These are phyloP conservation scores for Camponotus vicinus DNA, from an alignment of 1,140 invertebrate species.

Conservation along the genomic window DNA sequence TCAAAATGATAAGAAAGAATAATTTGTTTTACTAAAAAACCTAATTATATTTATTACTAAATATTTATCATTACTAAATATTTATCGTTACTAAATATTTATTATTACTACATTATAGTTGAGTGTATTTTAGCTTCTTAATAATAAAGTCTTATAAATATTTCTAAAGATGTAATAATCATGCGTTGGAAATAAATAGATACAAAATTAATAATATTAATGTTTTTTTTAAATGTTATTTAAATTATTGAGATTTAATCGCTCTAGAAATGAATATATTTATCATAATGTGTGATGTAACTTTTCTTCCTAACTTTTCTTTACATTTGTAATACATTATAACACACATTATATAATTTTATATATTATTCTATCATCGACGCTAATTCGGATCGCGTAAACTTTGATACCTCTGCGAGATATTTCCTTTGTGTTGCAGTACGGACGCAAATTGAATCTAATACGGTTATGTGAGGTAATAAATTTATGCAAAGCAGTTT, in stretches of 20 bases:
- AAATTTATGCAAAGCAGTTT: conserved; percentile 61
- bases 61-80: background rate
- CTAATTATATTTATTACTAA: background rate
- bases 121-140: background rate
- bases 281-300: conserved; percentile 5
- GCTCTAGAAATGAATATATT: background rate
- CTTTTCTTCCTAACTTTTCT: conserved; percentile 1
- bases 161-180: background rate
- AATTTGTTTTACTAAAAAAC: background rate
- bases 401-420: conserved; percentile 53
- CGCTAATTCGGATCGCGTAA: conserved; percentile 44
- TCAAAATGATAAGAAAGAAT: background rate
- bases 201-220: background rate
- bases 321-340: background rate
- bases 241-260: conserved; percentile 27
- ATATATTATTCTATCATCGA: conserved; percentile 42
- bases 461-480: conserved; percentile 39
- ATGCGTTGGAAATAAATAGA: background rate
- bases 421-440: conserved; percentile 50
- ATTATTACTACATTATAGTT: background rate
- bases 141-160: conserved; percentile 9
- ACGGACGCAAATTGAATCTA: conserved; percentile 48
- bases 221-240: conserved; percentile 2
- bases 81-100: background rate
- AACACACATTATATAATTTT: background rate